These are phyloP conservation scores for Arizona elegans DNA, from an alignment of 2,113 vertebrate species.

Conservation along the genomic window DNA sequence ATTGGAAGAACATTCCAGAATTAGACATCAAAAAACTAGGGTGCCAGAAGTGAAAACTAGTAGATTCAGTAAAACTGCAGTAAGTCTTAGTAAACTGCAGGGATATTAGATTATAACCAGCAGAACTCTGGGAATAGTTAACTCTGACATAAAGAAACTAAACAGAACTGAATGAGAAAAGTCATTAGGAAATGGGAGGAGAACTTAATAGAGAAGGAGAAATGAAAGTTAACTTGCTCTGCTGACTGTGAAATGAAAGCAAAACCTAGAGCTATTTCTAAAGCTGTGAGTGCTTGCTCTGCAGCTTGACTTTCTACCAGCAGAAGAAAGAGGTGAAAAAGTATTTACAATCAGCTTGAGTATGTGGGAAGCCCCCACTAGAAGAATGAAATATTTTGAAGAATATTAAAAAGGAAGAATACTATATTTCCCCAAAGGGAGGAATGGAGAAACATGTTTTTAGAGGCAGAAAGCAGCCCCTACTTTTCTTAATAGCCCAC, in stretches of 20 bases:
- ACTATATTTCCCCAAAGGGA: too few relatives aligned
- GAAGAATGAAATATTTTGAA: too few relatives aligned
- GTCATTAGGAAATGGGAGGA: neutral
- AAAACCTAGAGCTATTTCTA: neutral
- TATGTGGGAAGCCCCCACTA: too few relatives aligned
- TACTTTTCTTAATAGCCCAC: too few relatives aligned
- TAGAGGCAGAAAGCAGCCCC: too few relatives aligned
- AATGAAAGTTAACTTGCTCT: neutral
- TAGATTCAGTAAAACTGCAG: neutral
- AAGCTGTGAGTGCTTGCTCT: neutral
- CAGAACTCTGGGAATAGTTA: neutral
- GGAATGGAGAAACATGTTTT: too few relatives aligned
- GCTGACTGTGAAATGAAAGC: neutral
- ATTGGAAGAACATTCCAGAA: neutral
- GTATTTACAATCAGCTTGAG: neutral
- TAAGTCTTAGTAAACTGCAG: neutral
- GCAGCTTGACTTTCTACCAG: neutral
- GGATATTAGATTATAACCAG: neutral
- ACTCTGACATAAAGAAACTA: neutral
- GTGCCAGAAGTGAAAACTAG: neutral
- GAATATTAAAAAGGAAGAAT: too few relatives aligned
- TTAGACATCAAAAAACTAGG: neutral
- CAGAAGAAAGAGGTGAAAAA: neutral
- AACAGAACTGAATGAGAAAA: neutral
- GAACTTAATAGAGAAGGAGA: neutral